A percentile compares a stretch with the other conserved stretches of the same genome.
Conservation (phyloP, 2,113 vertebrate genomes). For the Ciconia boyciana region DNA sequence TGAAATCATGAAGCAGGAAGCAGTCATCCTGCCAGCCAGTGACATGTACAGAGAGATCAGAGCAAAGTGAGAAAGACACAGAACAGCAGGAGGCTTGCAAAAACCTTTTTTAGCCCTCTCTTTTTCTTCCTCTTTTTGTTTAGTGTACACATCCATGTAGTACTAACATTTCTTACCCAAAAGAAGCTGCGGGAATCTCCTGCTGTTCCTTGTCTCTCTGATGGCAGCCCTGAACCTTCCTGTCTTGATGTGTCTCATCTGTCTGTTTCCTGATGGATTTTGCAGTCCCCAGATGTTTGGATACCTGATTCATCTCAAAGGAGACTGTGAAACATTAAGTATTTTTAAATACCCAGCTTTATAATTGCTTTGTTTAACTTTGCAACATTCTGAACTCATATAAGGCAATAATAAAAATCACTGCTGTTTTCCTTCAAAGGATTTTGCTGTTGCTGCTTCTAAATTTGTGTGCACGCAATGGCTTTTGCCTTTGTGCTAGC, state of each 20-base stretch:
- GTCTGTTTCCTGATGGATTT: slow-evolving; percentile 58
- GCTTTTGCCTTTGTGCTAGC: neutral
- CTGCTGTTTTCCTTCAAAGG: neutral
- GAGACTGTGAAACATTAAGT: slow-evolving; percentile 11
- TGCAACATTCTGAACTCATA: slow-evolving; percentile 12
- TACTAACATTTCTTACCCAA: slow-evolving; percentile 41
- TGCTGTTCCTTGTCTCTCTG: slow-evolving; percentile 15
- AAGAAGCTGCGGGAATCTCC: slow-evolving; percentile 18
- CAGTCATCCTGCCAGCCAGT: slow-evolving; percentile 43
- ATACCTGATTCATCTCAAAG: slow-evolving; percentile 52
- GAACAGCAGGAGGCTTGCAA: slow-evolving; percentile 46
- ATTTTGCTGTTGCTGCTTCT: neutral
- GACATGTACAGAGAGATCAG: slow-evolving; percentile 44
- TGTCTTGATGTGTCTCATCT: slow-evolving; percentile 36
- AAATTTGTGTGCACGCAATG: neutral
- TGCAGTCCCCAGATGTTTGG: slow-evolving; percentile 28
- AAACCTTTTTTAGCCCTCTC: slow-evolving; percentile 17
- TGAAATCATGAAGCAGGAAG: slow-evolving; percentile 51
- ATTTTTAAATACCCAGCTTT: slow-evolving; percentile 3
- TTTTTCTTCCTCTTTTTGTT: slow-evolving; percentile 55
- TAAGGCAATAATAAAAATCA: slow-evolving; percentile 23
- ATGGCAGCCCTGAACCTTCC: slow-evolving; percentile 26
- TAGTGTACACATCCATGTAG: slow-evolving; percentile 27
- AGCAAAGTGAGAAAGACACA: slow-evolving; percentile 54
- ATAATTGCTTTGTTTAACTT: slow-evolving; percentile 27